These are phyloP conservation scores for Helicoverpa zea DNA, from an alignment of 1,140 invertebrate genomes.

Conservation along the genomic window DNA sequence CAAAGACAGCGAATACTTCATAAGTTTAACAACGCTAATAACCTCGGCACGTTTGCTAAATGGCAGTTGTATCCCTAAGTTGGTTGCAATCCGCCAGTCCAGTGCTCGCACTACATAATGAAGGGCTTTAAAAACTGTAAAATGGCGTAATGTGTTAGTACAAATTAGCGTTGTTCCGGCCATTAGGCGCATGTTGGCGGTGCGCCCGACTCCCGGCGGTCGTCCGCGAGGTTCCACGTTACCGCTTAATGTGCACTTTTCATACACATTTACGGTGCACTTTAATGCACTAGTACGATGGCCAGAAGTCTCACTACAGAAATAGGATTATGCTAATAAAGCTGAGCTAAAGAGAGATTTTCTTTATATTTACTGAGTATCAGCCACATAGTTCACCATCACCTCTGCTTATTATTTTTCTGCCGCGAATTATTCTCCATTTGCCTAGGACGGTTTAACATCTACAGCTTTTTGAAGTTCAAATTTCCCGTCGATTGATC, in stretches of 20 bases:
- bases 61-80: neutral
- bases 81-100: conserved; percentile 1
- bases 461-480: too few species aligned
- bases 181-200: conserved; percentile 30
- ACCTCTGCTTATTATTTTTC: too few species aligned
- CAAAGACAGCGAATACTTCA: neutral
- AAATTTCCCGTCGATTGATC: too few species aligned
- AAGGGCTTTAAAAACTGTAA: conserved; percentile 20
- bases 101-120: neutral
- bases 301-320: too few species aligned
- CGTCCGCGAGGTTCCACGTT: neutral
- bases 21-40: neutral
- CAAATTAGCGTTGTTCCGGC: conserved; percentile 23
- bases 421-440: too few species aligned
- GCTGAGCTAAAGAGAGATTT: too few species aligned
- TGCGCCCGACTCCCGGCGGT: neutral
- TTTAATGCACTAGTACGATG: neutral
- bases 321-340: too few species aligned
- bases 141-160: conserved; percentile 18
- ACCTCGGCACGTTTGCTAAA: neutral
- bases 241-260: conserved; percentile 42
- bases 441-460: too few species aligned
- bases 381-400: too few species aligned
- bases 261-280: conserved; percentile 21
- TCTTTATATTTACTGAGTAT: too few species aligned